phyloP scores from a whole-genome alignment of 2,888 invertebrate genomes.

The Sarcophaga subvicina region DNA sequence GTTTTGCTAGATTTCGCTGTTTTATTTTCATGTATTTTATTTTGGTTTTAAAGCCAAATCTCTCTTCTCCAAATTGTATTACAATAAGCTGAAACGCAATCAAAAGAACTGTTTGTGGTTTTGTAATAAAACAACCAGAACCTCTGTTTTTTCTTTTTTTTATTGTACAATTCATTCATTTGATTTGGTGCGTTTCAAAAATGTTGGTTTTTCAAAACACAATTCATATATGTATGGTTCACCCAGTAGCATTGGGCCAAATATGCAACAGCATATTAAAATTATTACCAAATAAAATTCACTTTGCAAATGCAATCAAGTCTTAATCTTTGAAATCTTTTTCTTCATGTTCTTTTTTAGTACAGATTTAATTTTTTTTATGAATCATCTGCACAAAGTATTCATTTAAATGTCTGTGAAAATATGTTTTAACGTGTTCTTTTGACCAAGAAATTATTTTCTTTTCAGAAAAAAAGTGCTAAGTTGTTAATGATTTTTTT shows the following conservation, averaged over 20 bases:
- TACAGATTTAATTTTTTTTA: background rate
- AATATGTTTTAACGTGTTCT: constrained; percentile 10
- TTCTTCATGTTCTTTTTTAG: constrained; percentile 23
- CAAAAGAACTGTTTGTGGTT: constrained; percentile 53
- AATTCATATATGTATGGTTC: background rate
- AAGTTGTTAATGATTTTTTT: constrained; percentile 44
- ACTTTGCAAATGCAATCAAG: no score
- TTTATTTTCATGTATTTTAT: no score
- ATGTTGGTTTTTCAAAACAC: constrained; percentile 26
- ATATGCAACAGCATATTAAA: constrained; percentile 16
- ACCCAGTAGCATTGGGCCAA: constrained; percentile 6
- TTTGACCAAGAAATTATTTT: constrained; percentile 37
- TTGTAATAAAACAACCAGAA: constrained; percentile 28
- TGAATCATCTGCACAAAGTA: constrained; percentile 51
- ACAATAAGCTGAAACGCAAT: background rate
- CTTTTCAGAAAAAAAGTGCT: constrained; percentile 26
- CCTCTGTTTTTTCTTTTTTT: background rate
- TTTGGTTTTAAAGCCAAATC: background rate
- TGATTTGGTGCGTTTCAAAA: constrained; percentile 58
- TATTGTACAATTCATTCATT: constrained; percentile 7
- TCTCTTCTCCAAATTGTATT: no score
- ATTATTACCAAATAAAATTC: background rate
- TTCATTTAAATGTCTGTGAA: constrained; percentile 57
- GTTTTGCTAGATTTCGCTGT: no score
- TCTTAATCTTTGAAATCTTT: constrained; percentile 14